Conservation (phyloP, 2,888 invertebrate genomes). For the Amblyteles armatorius region DNA sequence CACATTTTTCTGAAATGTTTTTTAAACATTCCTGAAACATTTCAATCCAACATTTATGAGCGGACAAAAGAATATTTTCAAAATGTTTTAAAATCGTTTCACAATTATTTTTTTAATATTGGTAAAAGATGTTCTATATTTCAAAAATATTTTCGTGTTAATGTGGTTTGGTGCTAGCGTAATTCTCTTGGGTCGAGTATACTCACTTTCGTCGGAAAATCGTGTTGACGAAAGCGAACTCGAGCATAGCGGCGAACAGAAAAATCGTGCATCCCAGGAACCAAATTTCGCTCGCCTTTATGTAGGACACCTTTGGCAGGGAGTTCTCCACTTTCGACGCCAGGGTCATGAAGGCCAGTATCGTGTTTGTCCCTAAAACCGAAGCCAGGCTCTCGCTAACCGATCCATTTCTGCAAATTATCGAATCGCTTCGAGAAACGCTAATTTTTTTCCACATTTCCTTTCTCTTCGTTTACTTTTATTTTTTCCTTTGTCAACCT, state of each 20-base stretch:
- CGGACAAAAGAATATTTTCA: no score
- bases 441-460: conserved; percentile 43
- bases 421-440: conserved; percentile 56
- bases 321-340: conserved; percentile 94
- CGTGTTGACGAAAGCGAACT: conserved; percentile 95
- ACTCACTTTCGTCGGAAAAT: conserved; percentile 93
- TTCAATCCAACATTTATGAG: no score
- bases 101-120: neutral
- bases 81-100: no score
- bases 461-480: neutral
- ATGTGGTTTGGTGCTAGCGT: no score
- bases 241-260: conserved; percentile 93
- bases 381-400: conserved; percentile 59
- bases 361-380: conserved; percentile 91
- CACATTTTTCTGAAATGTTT: neutral
- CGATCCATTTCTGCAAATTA: conserved; percentile 61
- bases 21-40: no score
- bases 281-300: conserved; percentile 96
- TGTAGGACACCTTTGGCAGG: conserved; percentile 94
- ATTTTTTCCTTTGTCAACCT: neutral
- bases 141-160: neutral
- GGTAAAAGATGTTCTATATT: neutral
- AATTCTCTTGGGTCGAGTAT: neutral
- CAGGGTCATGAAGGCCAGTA: conserved; percentile 94
- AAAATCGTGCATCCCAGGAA: conserved; percentile 94